Evolutionary conservation across 1,140 invertebrate genomes (phyloP).

Genomic region (Drosophila pruinosa): DNA sequence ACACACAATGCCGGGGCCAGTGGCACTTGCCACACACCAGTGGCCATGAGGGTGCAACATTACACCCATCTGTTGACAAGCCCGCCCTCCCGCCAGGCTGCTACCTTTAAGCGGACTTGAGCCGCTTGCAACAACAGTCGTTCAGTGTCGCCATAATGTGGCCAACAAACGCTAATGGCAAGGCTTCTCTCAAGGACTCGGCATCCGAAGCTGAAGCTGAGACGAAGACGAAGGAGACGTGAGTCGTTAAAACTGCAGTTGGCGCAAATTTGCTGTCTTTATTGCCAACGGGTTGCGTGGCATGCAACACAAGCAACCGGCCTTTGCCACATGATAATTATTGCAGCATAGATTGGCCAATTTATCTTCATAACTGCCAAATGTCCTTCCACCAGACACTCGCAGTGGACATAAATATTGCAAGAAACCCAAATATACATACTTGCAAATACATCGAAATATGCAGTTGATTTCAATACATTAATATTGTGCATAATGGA

Average conservation of each 20-base stretch:
- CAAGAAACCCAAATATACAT: neutral
- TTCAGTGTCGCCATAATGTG: constrained; percentile 29
- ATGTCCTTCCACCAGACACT: neutral
- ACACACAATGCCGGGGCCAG: constrained; percentile 12
- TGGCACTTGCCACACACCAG: neutral
- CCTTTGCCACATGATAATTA: neutral
- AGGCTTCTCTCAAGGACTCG: constrained; percentile 16
- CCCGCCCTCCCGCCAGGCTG: neutral
- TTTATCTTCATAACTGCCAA: neutral
- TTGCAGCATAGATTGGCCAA: neutral
- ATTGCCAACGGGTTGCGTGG: neutral
- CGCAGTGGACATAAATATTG: neutral
- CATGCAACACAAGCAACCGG: neutral
- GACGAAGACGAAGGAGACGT: too few species aligned
- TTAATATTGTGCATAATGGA: too few species aligned
- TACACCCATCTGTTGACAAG: neutral
- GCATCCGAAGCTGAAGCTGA: neutral
- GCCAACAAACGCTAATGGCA: constrained; percentile 28
- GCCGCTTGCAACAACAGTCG: constrained; percentile 20
- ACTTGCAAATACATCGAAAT: neutral
- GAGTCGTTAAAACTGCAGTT: too few species aligned
- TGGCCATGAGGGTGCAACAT: constrained; percentile 16
- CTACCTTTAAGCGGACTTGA: constrained; percentile 23
- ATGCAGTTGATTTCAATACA: too few species aligned
- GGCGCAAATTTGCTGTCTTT: neutral